Conservation (phyloP, 2,888 invertebrate species). For the Patella pellucida region DNA sequence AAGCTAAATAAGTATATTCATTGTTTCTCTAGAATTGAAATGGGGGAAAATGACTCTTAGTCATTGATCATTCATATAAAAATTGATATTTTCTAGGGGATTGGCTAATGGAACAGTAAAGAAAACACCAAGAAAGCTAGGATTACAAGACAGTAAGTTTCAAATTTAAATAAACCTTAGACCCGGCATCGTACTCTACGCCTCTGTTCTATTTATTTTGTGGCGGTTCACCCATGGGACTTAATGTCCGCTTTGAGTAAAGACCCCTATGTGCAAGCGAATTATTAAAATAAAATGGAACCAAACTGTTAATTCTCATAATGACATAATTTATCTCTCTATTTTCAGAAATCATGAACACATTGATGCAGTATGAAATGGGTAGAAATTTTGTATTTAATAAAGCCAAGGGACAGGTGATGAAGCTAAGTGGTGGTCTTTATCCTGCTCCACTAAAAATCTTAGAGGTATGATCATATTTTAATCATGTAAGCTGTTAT, state of each 20-base stretch:
- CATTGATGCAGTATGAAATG: conserved; percentile 74
- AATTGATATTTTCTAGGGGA: conserved; percentile 72
- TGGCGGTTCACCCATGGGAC: no score
- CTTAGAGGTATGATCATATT: conserved; percentile 69
- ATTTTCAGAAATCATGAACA: conserved; percentile 77
- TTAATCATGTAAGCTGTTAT: no score
- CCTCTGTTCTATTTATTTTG: no score
- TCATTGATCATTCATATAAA: conserved; percentile 18
- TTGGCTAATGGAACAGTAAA: conserved; percentile 83
- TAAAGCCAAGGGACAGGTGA: conserved; percentile 89
- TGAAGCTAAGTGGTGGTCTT: conserved; percentile 92
- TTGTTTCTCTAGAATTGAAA: no score
- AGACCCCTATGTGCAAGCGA: no score
- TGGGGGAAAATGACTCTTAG: no score
- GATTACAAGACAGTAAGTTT: conserved; percentile 75
- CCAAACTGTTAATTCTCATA: not conserved
- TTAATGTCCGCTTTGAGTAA: no score
- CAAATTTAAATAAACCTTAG: not conserved
- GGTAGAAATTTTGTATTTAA: conserved; percentile 91
- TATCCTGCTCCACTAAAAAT: conserved; percentile 98
- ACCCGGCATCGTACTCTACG: no score
- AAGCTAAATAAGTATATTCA: no score
- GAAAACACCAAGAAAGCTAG: conserved; percentile 77
- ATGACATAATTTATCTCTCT: not conserved
- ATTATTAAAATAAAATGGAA: not conserved